phyloP scores from a whole-genome alignment of 2,797 vertebrate species.

The Sternarchorhynchus goeldii region DNA sequence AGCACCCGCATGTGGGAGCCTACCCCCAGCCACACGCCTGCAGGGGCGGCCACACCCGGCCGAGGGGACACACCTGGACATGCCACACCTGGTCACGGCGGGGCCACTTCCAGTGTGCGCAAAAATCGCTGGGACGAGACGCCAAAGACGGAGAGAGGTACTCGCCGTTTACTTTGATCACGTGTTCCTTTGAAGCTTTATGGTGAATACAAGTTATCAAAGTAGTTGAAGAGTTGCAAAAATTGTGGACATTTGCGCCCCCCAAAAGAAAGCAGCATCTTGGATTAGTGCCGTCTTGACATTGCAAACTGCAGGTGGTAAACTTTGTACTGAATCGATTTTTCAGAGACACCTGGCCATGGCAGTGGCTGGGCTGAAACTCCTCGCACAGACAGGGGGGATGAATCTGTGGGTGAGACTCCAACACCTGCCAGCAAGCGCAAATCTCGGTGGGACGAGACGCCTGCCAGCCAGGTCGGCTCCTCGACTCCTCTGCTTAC shows the following conservation, averaged over 20 bases:
- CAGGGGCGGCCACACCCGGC: constrained; percentile 93
- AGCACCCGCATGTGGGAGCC: constrained; percentile 98
- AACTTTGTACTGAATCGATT: too few species aligned
- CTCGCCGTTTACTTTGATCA: neutral
- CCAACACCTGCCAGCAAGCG: constrained; percentile 97
- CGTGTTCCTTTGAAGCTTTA: neutral
- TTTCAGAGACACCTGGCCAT: constrained; percentile 92
- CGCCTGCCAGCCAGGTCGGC: constrained; percentile 98
- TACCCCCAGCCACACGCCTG: constrained; percentile 96
- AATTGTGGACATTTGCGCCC: too few species aligned
- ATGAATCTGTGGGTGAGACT: constrained; percentile 96
- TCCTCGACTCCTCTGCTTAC: constrained; percentile 95
- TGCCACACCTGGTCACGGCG: constrained; percentile 93
- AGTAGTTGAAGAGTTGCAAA: too few species aligned
- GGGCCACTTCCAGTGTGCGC: constrained; percentile 91
- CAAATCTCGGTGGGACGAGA: constrained; percentile 98
- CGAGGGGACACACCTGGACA: constrained; percentile 93
- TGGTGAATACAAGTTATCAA: too few species aligned
- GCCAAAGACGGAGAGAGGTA: constrained; percentile 94
- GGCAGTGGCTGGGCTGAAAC: constrained; percentile 98
- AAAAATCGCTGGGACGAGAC: constrained; percentile 99
- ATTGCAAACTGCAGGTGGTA: too few species aligned
- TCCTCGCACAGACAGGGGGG: constrained; percentile 93
- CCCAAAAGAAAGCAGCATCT: too few species aligned
- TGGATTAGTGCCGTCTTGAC: too few species aligned